A percentile compares a stretch with the other conserved stretches of the same genome.
phyloP scores from a whole-genome alignment of 2,888 invertebrate genomes.

The Sympetrum striolatum region DNA sequence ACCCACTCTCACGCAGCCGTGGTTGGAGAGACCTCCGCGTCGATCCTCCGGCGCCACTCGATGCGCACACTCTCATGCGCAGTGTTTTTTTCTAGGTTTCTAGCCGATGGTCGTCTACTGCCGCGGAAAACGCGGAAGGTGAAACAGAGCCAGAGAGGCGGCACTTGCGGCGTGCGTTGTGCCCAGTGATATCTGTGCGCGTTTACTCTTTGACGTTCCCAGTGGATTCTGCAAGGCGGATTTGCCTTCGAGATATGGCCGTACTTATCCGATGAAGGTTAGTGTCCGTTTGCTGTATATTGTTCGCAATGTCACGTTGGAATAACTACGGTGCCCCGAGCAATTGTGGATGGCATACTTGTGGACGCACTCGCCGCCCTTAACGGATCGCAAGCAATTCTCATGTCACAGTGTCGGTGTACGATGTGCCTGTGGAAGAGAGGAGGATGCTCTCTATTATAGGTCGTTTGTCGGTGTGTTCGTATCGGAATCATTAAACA shows the following conservation, averaged over 20 bases:
- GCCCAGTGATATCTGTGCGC: background rate
- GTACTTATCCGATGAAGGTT: background rate
- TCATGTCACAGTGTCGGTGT: background rate
- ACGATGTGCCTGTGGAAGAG: background rate
- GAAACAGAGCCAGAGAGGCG: background rate
- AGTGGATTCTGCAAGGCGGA: background rate
- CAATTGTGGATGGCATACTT: background rate
- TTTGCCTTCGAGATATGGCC: background rate
- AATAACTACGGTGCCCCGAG: background rate
- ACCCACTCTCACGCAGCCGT: slow-evolving; percentile 16
- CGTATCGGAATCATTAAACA: too few species aligned
- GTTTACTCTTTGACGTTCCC: background rate
- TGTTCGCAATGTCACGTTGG: background rate
- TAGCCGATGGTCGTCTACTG: background rate
- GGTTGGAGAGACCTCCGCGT: slow-evolving; percentile 17
- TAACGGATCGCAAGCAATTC: background rate
- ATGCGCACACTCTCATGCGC: slow-evolving; percentile 4
- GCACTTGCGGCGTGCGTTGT: background rate
- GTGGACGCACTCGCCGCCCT: background rate
- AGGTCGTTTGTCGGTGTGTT: too few species aligned
- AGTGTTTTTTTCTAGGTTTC: background rate
- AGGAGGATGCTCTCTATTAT: background rate
- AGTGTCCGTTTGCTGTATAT: background rate
- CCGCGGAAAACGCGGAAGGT: background rate
- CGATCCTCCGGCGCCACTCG: slow-evolving; percentile 6